Evolutionary conservation across 2,797 vertebrate species (phyloP), one percentile per base, ranked within the genome.

Genomic region (Propithecus perrieri): DNA sequence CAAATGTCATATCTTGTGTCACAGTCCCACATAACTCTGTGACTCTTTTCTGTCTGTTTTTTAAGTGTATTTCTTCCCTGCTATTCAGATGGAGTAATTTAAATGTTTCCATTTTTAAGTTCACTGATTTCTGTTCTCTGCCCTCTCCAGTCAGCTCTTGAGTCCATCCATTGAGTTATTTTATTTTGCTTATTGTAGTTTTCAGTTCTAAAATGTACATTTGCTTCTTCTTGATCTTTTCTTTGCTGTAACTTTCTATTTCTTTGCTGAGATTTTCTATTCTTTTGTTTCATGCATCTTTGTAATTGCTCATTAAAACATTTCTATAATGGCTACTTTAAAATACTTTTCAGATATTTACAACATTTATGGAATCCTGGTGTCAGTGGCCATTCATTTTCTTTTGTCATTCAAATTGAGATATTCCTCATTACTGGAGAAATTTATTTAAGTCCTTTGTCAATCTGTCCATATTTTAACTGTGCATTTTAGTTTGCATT

Each of bases 381-480:
- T 57, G 55, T 57, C 55, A 10, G 55, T 24, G 55, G 22, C 55
- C 22, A 57, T 57, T 57, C 55, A 57, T 24, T 55, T 55, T 55
- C 7, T 53, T 72, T 74, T 43, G 15, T 50, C 11, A 88, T 80
- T 88, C 46, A 81, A 53, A 18, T 63, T n/a, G 43, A 63, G 5
- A 53, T 53, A 81, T 74, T 74, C 28, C 22, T n/a, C 35, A 50
- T 74, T 88, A 35, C 18, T 81, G 28, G 30, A 75, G 18, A 80
- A 67, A 67, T n/a, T 28, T 74, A n/a, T 63, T 50, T 43, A 76
- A 59, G 2, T 17, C 22, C 15, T 41, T 75, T 75, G 98, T 99
- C 99, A 24, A 57, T 57, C 26, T 57, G 55, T 57, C 55, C 3
- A 26, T 57, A 57, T 57, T 57, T 57, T 57, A 24, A 26, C 24